Evolutionary conservation across 1,140 invertebrate species (phyloP).

Genomic region (Carposina sasakii): DNA sequence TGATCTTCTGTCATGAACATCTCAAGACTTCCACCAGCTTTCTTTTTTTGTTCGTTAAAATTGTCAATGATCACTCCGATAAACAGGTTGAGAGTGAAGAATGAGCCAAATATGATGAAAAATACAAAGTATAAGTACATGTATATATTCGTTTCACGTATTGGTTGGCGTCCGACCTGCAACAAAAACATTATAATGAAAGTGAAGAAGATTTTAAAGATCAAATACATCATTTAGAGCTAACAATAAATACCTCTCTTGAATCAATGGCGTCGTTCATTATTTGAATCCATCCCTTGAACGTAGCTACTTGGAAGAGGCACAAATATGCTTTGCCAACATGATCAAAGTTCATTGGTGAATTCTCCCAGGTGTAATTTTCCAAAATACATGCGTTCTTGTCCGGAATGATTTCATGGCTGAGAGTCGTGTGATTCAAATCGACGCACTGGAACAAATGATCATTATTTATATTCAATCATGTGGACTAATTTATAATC

Average conservation of each 20-base stretch:
- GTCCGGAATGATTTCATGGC: conserved; percentile 90
- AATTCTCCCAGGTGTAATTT: conserved; percentile 97
- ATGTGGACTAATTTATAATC: no score
- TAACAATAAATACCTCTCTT: conserved; percentile 84
- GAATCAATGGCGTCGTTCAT: conserved; percentile 99
- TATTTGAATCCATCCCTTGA: conserved; percentile 95
- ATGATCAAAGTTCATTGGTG: conserved; percentile 98
- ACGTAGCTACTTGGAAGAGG: conserved; percentile 98
- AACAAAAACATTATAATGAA: conserved; percentile 14
- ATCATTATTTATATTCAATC: no score
- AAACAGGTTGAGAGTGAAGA: conserved; percentile 98
- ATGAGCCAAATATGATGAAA: conserved; percentile 97
- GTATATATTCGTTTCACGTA: conserved; percentile 94
- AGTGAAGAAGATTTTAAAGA: conserved; percentile 6
- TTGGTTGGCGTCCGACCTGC: conserved; percentile 91
- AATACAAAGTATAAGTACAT: conserved; percentile 99
- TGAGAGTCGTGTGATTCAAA: conserved; percentile 84
- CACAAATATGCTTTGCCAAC: conserved; percentile 97
- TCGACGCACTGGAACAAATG: conserved; percentile 85
- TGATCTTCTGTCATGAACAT: conserved; percentile 99
- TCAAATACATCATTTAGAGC: conserved; percentile 1
- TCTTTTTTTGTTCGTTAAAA: conserved; percentile 99
- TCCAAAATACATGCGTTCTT: conserved; percentile 86
- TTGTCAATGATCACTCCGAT: conserved; percentile 99
- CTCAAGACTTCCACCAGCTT: conserved; percentile 97